Evolutionary conservation across 37 sponge, comb jelly and placozoan species (phyloP).

Genomic region (Eunapius fragilis): DNA sequence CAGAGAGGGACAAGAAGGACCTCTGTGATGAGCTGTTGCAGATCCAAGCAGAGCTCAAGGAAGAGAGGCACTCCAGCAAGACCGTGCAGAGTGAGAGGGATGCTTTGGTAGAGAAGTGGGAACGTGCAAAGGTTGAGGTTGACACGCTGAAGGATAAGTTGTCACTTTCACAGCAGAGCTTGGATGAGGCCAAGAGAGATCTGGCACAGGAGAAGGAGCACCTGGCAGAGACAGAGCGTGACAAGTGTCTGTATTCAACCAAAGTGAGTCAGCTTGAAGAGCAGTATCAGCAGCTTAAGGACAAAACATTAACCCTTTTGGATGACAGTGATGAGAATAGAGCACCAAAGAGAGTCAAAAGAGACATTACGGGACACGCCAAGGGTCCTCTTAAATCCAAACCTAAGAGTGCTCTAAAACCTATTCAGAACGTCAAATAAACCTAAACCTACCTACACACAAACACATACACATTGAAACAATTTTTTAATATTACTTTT

Average conservation of each 20-base stretch:
- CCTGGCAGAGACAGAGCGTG: conserved; percentile 14
- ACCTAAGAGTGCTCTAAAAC: no score
- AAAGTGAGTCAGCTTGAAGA: conserved; percentile 18
- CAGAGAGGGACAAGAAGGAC: not conserved
- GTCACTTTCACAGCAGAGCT: not conserved
- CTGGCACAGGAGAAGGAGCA: conserved; percentile 7
- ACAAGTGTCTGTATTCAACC: conserved; percentile 22
- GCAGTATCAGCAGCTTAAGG: conserved; percentile 36
- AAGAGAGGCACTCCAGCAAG: not conserved
- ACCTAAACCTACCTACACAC: no score
- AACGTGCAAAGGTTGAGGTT: not conserved
- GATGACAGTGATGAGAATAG: not conserved
- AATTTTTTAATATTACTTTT: no score
- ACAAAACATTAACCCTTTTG: conserved; percentile 21
- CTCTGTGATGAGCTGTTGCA: not conserved
- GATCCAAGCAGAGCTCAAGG: conserved; percentile 12
- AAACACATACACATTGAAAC: no score
- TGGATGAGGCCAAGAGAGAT: not conserved
- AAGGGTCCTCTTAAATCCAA: no score
- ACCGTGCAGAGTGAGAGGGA: not conserved
- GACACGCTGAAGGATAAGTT: conserved; percentile 1
- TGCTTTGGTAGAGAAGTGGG: not conserved
- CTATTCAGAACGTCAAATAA: no score
- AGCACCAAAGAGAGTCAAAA: no score
- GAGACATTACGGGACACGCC: no score